Percentiles rank a stretch among this genome's conserved stretches.
Evolutionary conservation across 1,140 invertebrate genomes (phyloP).

Genomic region (Diploscapter pachys): DNA sequence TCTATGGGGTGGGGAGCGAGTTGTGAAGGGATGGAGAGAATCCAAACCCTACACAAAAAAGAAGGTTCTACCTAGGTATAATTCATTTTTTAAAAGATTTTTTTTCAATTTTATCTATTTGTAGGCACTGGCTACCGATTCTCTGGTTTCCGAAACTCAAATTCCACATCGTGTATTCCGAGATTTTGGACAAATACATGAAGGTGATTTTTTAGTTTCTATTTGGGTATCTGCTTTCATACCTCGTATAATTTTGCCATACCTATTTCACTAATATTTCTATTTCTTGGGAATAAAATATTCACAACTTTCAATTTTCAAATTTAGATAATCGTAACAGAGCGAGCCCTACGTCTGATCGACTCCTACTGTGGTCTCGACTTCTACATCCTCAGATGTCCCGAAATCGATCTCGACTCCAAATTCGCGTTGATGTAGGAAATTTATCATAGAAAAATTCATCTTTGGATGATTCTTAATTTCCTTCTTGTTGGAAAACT

Average conservation of each 20-base stretch:
- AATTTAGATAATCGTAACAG: slow-evolving; percentile 75
- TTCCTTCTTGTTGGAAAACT: too few relatives aligned
- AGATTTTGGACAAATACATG: slow-evolving; percentile 81
- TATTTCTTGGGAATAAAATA: background rate
- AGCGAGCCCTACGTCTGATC: slow-evolving; percentile 76
- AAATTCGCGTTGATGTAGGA: slow-evolving; percentile 41
- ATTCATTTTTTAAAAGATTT: background rate
- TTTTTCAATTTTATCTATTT: slow-evolving; percentile 18
- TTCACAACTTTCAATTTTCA: background rate
- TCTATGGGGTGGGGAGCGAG: slow-evolving; percentile 92
- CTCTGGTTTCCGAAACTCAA: slow-evolving; percentile 81
- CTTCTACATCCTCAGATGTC: slow-evolving; percentile 68
- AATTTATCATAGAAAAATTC: background rate
- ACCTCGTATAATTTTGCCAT: too few relatives aligned
- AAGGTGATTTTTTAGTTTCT: background rate
- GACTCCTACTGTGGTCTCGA: slow-evolving; percentile 89
- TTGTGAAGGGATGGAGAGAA: slow-evolving; percentile 82
- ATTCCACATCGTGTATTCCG: slow-evolving; percentile 81
- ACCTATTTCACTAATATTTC: too few relatives aligned
- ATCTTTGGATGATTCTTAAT: too few relatives aligned
- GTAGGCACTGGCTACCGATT: slow-evolving; percentile 66
- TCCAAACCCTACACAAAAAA: slow-evolving; percentile 59
- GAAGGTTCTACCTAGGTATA: slow-evolving; percentile 48
- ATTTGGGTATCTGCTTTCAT: too few relatives aligned
- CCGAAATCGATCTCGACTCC: slow-evolving; percentile 52